Conservation (phyloP, 2,113 vertebrate species). For the Mesocricetus auratus region DNA sequence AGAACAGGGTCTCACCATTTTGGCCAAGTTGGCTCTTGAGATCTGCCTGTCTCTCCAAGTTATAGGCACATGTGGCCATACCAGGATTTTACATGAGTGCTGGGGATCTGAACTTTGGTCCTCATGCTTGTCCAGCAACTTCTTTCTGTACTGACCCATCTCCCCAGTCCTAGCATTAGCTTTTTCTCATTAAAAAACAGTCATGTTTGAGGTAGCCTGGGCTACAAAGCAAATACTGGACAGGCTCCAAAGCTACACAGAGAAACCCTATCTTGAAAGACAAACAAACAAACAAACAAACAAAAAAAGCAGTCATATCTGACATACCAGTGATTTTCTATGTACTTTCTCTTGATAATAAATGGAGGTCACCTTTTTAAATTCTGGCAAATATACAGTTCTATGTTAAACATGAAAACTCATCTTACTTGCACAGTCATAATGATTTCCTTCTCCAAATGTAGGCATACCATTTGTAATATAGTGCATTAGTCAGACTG, state of each 20-base stretch:
- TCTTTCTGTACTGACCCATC: background rate
- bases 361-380: background rate
- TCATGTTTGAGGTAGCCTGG: background rate
- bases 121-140: background rate
- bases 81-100: background rate
- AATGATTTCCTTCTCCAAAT: slow-evolving; percentile 5
- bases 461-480: background rate
- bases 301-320: background rate
- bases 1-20: background rate
- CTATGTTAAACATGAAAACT: background rate
- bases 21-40: background rate
- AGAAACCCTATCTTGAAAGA: no score
- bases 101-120: background rate
- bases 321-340: background rate
- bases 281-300: no score
- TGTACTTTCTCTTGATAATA: background rate
- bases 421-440: background rate
- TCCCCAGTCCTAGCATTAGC: background rate
- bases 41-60: background rate
- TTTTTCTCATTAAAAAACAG: slow-evolving; percentile 18
- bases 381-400: slow-evolving; percentile 5
- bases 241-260: no score
- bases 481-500: background rate
- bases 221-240: no score
- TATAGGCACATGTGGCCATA: background rate